Evolutionary conservation across 2,888 invertebrate species (phyloP), one percentile per base, ranked within the genome.

Genomic region (Trachelus tabidus): DNA sequence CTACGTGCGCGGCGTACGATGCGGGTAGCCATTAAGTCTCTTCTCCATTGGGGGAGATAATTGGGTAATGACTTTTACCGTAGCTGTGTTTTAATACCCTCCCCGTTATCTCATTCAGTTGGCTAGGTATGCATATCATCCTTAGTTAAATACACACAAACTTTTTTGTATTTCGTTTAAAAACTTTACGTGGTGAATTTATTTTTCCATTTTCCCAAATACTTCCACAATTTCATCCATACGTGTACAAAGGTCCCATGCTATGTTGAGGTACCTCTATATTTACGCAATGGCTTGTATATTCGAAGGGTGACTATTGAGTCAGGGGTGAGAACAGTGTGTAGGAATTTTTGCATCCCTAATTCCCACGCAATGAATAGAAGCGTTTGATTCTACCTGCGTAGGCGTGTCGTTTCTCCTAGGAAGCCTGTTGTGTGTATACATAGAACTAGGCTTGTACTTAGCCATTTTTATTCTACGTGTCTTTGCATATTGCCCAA

Each of bases 31-130:
- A 79, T 82, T 76, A 69, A 30, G 73, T 74, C 30, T 9, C 71
- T 77, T 79, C 73, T 69, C 73, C 37, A 56, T 71, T 79, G 68
- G 83, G 83, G 83, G 82, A 83, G 84, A 84, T 84, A 82, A 84
- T 83, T 81, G 75, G 74, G 80, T 80, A 77, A 82, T 83, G 80
- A 81, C 82, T 74, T 37, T 34, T 30, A 23, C 74, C 74, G 35
- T 34, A 34, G 12, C 37, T 30, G 74, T 6, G 34, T 74, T 74
- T 34, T 74, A 74, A 35, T 33, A 35, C 34, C 11, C 37, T 74
- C 37, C 23, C 23, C 35, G 74, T 34, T 56, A 56, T 56, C 56
- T 56, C 9, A 56, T 23, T 56, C 56, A 23, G 56, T 23, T 56
- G 23, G 56, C 56, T 56, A 56, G 23, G 9, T 56, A 56, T 56